These are phyloP conservation scores for Uloborus diversus DNA, from an alignment of 1,140 invertebrate species.

Conservation along the genomic window DNA sequence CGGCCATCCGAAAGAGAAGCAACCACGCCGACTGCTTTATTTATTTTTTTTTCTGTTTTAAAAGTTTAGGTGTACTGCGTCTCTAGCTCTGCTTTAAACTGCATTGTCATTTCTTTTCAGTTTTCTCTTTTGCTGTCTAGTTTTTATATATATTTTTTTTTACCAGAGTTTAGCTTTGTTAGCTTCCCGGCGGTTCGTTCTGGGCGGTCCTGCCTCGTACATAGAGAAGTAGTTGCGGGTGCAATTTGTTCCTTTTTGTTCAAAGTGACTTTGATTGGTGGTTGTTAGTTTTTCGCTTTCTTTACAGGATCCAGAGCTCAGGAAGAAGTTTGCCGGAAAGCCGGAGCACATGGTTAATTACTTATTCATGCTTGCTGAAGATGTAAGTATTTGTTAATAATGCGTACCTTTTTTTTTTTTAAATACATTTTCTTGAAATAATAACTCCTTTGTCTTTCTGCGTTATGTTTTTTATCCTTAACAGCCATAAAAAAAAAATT, in stretches of 20 bases:
- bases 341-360: constrained; percentile 98
- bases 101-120: neutral
- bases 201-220: neutral
- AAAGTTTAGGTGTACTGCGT: neutral
- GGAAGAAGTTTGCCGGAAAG: constrained; percentile 97
- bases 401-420: constrained; percentile 20
- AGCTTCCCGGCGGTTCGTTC: neutral
- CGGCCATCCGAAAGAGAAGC: neutral
- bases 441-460: no score
- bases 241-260: neutral
- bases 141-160: neutral
- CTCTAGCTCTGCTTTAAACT: neutral
- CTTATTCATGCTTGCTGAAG: constrained; percentile 96
- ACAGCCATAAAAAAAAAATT: no score
- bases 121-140: neutral
- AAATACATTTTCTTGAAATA: no score
- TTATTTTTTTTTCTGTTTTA: neutral
- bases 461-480: no score
- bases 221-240: constrained; percentile 1
- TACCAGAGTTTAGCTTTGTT: neutral
- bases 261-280: neutral
- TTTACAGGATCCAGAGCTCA: constrained; percentile 84
- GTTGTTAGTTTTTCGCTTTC: constrained; percentile 39
- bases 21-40: neutral
- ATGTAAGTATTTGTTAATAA: constrained; percentile 71